Percentiles rank a stretch among this genome's conserved stretches.
Evolutionary conservation across 2,797 vertebrate species (phyloP).

Genomic region (Pachyuromys duprasi): DNA sequence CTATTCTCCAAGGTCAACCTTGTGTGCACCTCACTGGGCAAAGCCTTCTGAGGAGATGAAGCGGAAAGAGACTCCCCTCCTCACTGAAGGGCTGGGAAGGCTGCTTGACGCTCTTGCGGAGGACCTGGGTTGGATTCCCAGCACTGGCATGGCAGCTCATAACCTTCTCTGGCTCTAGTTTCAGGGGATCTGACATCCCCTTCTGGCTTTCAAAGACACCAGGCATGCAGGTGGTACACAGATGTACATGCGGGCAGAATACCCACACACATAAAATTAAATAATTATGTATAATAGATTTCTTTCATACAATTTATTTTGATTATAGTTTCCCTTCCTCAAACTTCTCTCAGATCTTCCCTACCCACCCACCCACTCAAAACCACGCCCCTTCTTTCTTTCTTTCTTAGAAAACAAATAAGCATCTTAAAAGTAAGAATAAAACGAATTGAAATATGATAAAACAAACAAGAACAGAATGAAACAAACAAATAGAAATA

Average conservation of each 20-base stretch:
- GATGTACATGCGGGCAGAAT: not conserved
- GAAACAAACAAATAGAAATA: not conserved
- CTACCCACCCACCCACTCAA: not conserved
- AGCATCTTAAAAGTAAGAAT: not conserved
- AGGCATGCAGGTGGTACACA: not conserved
- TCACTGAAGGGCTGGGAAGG: not conserved
- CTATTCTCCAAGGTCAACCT: slow-evolving; percentile 25
- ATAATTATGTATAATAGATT: not conserved
- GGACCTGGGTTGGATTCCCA: not conserved
- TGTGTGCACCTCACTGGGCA: not conserved
- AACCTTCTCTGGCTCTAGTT: not conserved
- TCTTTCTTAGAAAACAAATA: not conserved
- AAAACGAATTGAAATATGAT: not conserved
- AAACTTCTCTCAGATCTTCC: not conserved
- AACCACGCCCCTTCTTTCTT: not conserved
- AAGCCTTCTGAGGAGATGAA: slow-evolving; percentile 28
- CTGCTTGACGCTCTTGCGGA: not conserved
- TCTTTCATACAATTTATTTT: not conserved
- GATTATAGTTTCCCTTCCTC: not conserved
- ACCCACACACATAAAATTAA: not conserved
- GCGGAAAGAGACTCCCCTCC: not conserved
- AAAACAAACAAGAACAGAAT: not conserved
- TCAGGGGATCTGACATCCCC: not conserved
- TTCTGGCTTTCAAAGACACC: not conserved
- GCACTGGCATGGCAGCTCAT: not conserved